A percentile compares a stretch with the other conserved stretches of the same genome.
phyloP scores from a whole-genome alignment of 1,140 invertebrate genomes.

The Atta texana region DNA sequence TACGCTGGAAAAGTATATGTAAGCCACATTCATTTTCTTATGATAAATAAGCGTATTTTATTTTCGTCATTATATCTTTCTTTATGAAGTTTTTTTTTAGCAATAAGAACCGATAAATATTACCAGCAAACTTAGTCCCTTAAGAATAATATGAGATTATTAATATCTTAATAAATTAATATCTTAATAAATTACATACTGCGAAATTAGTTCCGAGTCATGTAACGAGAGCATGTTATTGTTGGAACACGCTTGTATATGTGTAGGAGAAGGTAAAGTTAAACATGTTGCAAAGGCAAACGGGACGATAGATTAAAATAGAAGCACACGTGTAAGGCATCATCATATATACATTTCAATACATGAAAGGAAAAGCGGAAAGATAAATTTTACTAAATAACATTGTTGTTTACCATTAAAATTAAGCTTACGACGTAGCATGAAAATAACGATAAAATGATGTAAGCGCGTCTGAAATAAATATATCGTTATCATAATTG shows the following conservation, averaged over 20 bases:
- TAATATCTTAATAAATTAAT: constrained; percentile 12
- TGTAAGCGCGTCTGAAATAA: constrained; percentile 40
- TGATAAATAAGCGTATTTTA: neutral
- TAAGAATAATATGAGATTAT: neutral
- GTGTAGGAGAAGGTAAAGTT: constrained; percentile 1
- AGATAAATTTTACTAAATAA: constrained; percentile 36
- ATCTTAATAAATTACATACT: neutral
- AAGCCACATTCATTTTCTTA: neutral
- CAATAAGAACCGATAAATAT: too few relatives aligned
- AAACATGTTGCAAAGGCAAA: constrained; percentile 19
- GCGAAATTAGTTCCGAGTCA: neutral
- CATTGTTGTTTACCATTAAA: constrained; percentile 40
- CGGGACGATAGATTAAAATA: constrained; percentile 21
- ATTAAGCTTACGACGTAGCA: neutral
- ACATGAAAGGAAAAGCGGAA: constrained; percentile 22
- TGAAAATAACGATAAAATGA: constrained; percentile 31
- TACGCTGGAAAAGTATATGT: neutral
- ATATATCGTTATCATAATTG: constrained; percentile 37
- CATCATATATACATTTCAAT: constrained; percentile 12
- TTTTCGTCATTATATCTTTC: neutral
- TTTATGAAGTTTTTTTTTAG: neutral
- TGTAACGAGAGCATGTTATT: constrained; percentile 24
- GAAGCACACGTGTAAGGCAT: constrained; percentile 25
- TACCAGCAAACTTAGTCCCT: neutral
- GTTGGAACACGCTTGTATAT: neutral